phyloP scores from a whole-genome alignment of 2,113 vertebrate species.

The Scomber scombrus region DNA sequence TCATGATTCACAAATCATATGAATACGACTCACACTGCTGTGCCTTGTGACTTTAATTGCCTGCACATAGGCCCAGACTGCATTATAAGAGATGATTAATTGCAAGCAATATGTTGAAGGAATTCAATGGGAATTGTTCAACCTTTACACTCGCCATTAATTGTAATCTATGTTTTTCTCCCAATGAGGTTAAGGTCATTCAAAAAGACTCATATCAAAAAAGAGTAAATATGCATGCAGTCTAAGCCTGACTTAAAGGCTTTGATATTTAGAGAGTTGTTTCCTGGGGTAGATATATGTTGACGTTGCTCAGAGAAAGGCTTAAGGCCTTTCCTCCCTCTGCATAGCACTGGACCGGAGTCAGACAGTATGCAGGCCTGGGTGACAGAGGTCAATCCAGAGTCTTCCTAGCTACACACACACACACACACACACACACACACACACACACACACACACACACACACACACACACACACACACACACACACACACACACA shows the following conservation, averaged over 20 bases:
- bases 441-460: background rate
- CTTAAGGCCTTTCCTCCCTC: conserved; percentile 65
- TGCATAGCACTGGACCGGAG: conserved; percentile 50
- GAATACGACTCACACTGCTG: conserved; percentile 24
- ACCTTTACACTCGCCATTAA: conserved; percentile 44
- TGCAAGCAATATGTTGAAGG: conserved; percentile 30
- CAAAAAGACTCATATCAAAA: conserved; percentile 46
- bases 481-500: background rate
- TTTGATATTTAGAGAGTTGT: conserved; percentile 65
- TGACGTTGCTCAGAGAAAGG: conserved; percentile 58
- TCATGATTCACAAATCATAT: conserved; percentile 59
- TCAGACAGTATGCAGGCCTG: conserved; percentile 60
- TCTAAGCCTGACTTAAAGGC: conserved; percentile 52
- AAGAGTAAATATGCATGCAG: conserved; percentile 39
- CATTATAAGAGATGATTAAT: conserved; percentile 57
- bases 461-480: background rate
- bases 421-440: background rate
- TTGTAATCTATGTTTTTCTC: conserved; percentile 42
- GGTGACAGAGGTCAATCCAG: conserved; percentile 64
- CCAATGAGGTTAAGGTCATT: conserved; percentile 51
- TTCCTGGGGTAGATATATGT: conserved; percentile 63
- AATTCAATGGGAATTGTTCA: conserved; percentile 73
- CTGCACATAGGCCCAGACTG: conserved; percentile 25
- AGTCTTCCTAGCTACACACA: conserved; percentile 14
- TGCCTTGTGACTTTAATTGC: conserved; percentile 58